Conservation (phyloP, 37 sponge, comb jelly and placozoan species). For the Agelas oroides region DNA sequence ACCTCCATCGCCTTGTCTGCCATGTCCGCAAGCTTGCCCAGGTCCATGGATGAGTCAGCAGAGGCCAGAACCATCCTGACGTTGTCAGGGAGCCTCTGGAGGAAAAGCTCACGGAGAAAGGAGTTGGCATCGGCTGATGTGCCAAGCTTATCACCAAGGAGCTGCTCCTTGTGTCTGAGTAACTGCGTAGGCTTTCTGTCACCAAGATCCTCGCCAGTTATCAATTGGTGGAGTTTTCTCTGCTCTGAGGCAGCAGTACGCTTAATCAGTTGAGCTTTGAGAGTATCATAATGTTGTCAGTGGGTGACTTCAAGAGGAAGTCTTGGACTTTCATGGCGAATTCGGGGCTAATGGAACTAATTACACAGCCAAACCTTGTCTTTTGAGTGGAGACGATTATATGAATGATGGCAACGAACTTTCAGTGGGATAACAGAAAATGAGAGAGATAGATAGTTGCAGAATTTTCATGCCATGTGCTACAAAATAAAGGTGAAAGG, state of each 20-base stretch:
- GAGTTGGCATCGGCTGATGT: slow-evolving; percentile 26
- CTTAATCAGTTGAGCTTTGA: slow-evolving; percentile 43
- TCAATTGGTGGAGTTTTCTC: slow-evolving; percentile 9
- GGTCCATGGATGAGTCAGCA: slow-evolving; percentile 12
- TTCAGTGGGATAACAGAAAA: too few relatives aligned
- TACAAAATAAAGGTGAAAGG: too few relatives aligned
- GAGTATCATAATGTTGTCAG: slow-evolving; percentile 41
- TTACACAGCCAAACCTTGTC: too few relatives aligned
- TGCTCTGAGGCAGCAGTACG: slow-evolving; percentile 61
- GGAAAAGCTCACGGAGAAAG: slow-evolving; percentile 49
- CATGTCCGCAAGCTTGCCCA: slow-evolving; percentile 48
- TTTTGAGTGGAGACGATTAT: too few relatives aligned
- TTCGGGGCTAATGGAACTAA: too few relatives aligned
- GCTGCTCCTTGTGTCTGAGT: slow-evolving; percentile 62
- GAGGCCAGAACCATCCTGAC: slow-evolving; percentile 62
- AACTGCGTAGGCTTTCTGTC: slow-evolving; percentile 67
- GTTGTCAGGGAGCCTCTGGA: slow-evolving; percentile 44
- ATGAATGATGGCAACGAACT: too few relatives aligned
- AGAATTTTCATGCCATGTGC: too few relatives aligned
- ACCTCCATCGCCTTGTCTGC: slow-evolving; percentile 40
- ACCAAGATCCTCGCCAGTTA: slow-evolving; percentile 33
- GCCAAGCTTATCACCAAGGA: slow-evolving; percentile 52
- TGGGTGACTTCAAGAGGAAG: slow-evolving; percentile 38
- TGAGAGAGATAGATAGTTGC: too few relatives aligned
- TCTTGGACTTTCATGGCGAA: slow-evolving; percentile 18